Evolutionary conservation across 1,140 invertebrate genomes (phyloP), one percentile per base, ranked within the genome.

Genomic region (Ridgeia piscesae): DNA sequence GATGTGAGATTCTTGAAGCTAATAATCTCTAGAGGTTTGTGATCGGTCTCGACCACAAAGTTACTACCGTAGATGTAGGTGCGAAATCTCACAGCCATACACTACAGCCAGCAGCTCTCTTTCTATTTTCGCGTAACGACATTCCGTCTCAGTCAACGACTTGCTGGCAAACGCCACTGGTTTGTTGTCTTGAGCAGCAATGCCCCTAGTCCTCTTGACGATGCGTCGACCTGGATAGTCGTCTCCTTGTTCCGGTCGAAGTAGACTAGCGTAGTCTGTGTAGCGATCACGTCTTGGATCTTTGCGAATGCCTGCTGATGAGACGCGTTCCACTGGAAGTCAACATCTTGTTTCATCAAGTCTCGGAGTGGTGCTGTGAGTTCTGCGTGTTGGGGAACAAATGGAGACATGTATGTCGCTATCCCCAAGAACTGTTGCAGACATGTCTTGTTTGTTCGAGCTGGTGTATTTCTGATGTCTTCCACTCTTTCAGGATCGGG

Each of bases 171-270:
- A n/a, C n/a, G n/a, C n/a, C 35, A 92, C 58, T 31, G 92, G 93
- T 94, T 94, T 94, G 95, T 95, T 33, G 92, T 96, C 94, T 93
- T 97, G 96, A 96, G 88, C 0, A 96, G 58, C 14, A 95, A 94
- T 42, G 95, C 95, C n/a, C 96, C 96, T 33, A 96, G 92, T 0
- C 95, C 96, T 58, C 94, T 33, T 35, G 93, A 93, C 34, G 91
- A 94, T 31, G 93, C 92, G 92, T 95, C 94, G n/a, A 93, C 92
- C 92, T 95, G 93, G 33, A 95, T 34, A 1, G 93, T 92, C 89
- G 94, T 91, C 33, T 92, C 34, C 34, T 94, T 93, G 27, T 93
- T 92, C 6, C 90, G 91, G 77, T 95, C 93, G 89, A 94, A 95
- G 77, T 93, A 95, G 14, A 92, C 91, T 33, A 95, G 91, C 31